A percentile compares a stretch with the other conserved stretches of the same genome.
Evolutionary conservation across 2,888 invertebrate genomes (phyloP).

Genomic region (Phoenoteleia sp.): DNA sequence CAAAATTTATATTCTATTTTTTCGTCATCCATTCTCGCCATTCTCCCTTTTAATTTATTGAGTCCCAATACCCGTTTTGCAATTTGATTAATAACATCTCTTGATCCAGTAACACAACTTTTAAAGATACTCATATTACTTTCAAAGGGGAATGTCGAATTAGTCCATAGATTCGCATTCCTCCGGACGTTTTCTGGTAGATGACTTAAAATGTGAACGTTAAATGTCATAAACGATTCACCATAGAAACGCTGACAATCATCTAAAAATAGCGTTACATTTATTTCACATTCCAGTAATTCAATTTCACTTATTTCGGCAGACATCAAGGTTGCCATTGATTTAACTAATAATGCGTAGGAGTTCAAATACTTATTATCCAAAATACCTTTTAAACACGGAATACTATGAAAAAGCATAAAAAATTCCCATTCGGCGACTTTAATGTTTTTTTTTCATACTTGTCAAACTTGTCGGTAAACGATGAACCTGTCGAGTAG

Average conservation of each 20-base stretch:
- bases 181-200: not conserved
- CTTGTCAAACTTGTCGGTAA: constrained; percentile 17
- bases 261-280: not conserved
- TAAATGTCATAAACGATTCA: constrained; percentile 2
- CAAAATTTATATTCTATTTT: not conserved
- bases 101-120: constrained; percentile 4
- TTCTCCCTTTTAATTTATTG: not conserved
- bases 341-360: constrained; percentile 19
- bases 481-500: constrained; percentile 14
- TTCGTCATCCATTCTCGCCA: not conserved
- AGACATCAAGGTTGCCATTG: constrained; percentile 4
- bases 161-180: not conserved
- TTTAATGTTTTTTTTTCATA: constrained; percentile 27
- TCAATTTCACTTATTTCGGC: constrained; percentile 16
- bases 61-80: not conserved
- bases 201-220: constrained; percentile 28
- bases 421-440: constrained; percentile 60
- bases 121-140: constrained; percentile 24
- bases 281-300: constrained; percentile 26
- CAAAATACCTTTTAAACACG: constrained; percentile 36
- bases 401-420: constrained; percentile 53
- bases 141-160: constrained; percentile 33
- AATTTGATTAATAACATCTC: not conserved
- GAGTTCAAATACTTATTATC: constrained; percentile 12
- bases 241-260: constrained; percentile 18